These are phyloP conservation scores for Guaruba guarouba DNA, from an alignment of 2,113 vertebrate genomes.

Conservation along the genomic window DNA sequence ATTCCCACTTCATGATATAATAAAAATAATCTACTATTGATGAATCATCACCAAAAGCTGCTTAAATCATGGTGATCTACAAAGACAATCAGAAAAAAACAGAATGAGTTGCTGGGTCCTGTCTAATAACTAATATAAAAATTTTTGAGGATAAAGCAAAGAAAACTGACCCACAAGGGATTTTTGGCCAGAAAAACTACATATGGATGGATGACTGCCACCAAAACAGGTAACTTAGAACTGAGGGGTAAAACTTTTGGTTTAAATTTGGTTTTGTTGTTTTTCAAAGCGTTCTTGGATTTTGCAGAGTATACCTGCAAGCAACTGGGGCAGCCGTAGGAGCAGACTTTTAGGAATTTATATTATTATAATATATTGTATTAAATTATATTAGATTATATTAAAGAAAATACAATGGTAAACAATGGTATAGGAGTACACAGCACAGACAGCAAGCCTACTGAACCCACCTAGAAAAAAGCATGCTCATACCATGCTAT, in stretches of 20 bases:
- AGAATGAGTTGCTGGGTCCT: not conserved
- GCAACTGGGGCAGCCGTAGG: not conserved
- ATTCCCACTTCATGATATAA: not conserved
- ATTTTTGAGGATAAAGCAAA: not conserved
- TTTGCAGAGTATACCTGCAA: not conserved
- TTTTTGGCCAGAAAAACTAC: not conserved
- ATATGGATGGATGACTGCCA: not conserved
- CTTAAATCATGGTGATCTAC: not conserved
- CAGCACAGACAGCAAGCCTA: not conserved
- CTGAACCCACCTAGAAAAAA: not conserved
- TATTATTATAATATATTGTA: not conserved
- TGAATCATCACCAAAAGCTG: not conserved
- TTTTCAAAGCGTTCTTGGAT: not conserved
- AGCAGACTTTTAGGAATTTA: not conserved
- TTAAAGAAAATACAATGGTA: not conserved
- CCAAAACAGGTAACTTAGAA: not conserved
- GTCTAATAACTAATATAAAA: not conserved
- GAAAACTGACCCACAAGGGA: not conserved
- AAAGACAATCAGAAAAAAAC: not conserved
- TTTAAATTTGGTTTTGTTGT: not conserved
- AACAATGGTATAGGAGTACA: not conserved
- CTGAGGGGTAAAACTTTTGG: not conserved
- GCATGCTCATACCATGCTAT: not conserved
- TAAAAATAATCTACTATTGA: not conserved
- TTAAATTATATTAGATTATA: not conserved